A percentile compares a stretch with the other conserved stretches of the same genome.
Conservation (phyloP, 2,797 vertebrate genomes). For the Austrolebias charrua region DNA sequence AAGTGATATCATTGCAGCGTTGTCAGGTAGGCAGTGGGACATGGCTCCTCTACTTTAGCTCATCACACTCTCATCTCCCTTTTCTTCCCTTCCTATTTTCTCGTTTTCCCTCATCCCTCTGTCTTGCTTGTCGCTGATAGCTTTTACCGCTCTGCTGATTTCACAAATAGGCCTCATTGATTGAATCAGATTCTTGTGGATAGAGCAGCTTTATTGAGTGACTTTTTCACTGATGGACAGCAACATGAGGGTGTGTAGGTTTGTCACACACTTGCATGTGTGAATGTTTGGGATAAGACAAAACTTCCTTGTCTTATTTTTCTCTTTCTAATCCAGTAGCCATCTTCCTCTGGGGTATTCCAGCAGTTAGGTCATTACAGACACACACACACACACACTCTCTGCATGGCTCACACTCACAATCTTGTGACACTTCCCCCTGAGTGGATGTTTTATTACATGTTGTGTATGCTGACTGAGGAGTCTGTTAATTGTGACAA, state of each 20-base stretch:
- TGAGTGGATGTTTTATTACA: slow-evolving; percentile 39
- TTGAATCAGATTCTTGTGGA: slow-evolving; percentile 82
- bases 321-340: slow-evolving; percentile 57
- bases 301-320: slow-evolving; percentile 60
- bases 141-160: slow-evolving; percentile 80
- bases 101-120: slow-evolving; percentile 46
- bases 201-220: slow-evolving; percentile 82
- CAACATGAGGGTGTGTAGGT: slow-evolving; percentile 26
- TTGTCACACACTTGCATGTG: slow-evolving; percentile 31
- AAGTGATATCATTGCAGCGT: slow-evolving; percentile 58
- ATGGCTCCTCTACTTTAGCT: slow-evolving; percentile 63
- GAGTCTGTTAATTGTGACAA: slow-evolving; percentile 56
- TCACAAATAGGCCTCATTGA: slow-evolving; percentile 85
- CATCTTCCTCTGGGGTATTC: slow-evolving; percentile 55
- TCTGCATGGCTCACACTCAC: slow-evolving; percentile 6
- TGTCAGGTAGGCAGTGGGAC: slow-evolving; percentile 66
- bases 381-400: slow-evolving; percentile 30
- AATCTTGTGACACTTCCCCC: slow-evolving; percentile 5
- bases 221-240: slow-evolving; percentile 69
- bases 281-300: slow-evolving; percentile 52
- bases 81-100: slow-evolving; percentile 19
- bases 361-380: slow-evolving; percentile 42
- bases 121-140: slow-evolving; percentile 72
- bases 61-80: slow-evolving; percentile 47
- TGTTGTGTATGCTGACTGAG: slow-evolving; percentile 38